Base-by-base conservation (phyloP, 2,113 vertebrate genomes). In the Isichthys henryi region DNA sequence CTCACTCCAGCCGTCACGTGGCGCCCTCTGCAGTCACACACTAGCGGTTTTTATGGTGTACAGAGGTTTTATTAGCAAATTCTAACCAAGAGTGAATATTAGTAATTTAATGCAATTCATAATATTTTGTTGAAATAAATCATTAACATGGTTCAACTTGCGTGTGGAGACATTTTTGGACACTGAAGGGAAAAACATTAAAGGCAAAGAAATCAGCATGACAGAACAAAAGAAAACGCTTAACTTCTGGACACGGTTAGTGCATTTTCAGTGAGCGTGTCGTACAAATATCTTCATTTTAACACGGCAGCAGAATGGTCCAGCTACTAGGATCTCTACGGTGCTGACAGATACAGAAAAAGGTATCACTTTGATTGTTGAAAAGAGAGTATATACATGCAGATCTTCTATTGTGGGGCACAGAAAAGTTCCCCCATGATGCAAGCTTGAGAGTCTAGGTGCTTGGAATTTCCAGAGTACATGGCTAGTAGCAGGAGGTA, bases 21-120 rank as follows among this genome's bases (percentile, higher is more conserved):
- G 88, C 50, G 5, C n/a, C 83, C 90, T 91, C 39, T 91, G 94
- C 94, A 91, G 92, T 96, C 96, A 92, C 92, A 91, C 94, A 93
- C 95, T 93, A 93, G 95, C 94, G 31, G 31, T 17, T 80, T 80
- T 80, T 94, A 94, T 74, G 88, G 92, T 98, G 97, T 98, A 98
- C 97, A 99, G 97, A 97, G 95, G 96, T 97, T 97, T 97, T 95
- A 91, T 97, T 97, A 85, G 58, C 3, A 91, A 95, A 96, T 94
- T 95, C 15, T 53, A 52, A 31, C 21, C 95, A 94, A 94, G 93
- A 53, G 96, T 95, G 96, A 96, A 93, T 96, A 94, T 94, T 96
- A 95, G 91, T 90, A 91, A 93, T 93, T 94, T 92, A 93, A 95
- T 89, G 91, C 93, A 92, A 95, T 94, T 93, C 95, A 94, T 95